These are phyloP conservation scores for Falco berigora DNA, from an alignment of 2,797 vertebrate species.

Conservation along the genomic window DNA sequence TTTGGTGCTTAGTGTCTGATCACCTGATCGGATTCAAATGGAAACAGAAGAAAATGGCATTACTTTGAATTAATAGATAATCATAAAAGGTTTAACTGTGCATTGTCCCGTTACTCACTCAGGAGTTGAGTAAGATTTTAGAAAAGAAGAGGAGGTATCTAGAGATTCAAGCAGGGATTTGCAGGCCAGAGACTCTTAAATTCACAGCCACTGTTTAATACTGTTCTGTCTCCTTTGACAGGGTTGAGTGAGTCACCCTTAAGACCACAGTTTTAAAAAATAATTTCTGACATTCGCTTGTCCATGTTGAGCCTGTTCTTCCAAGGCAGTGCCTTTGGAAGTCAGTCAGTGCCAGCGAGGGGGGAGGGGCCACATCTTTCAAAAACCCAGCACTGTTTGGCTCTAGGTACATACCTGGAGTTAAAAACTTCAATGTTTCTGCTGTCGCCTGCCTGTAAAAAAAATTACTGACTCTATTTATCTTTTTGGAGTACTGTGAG, in stretches of 20 bases:
- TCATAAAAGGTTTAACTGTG: slow-evolving; percentile 42
- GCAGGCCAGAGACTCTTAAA: not conserved
- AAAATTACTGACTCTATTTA: not conserved
- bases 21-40: slow-evolving; percentile 1
- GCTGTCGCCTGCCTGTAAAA: not conserved
- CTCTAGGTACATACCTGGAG: not conserved
- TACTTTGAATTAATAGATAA: slow-evolving; percentile 30
- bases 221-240: not conserved
- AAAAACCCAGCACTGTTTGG: not conserved
- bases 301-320: not conserved
- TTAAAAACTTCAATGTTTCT: not conserved
- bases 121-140: not conserved
- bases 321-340: not conserved
- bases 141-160: not conserved
- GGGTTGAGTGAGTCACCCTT: not conserved
- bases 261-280: not conserved
- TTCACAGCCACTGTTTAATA: not conserved
- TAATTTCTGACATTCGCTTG: not conserved
- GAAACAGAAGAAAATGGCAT: slow-evolving; percentile 23
- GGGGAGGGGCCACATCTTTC: not conserved
- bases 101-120: not conserved
- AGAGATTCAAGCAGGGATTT: not conserved
- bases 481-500: not conserved
- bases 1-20: slow-evolving; percentile 9
- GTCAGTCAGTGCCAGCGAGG: not conserved